Evolutionary conservation across 2,113 vertebrate species (phyloP).

Genomic region (Phalacrocorax pelagicus): DNA sequence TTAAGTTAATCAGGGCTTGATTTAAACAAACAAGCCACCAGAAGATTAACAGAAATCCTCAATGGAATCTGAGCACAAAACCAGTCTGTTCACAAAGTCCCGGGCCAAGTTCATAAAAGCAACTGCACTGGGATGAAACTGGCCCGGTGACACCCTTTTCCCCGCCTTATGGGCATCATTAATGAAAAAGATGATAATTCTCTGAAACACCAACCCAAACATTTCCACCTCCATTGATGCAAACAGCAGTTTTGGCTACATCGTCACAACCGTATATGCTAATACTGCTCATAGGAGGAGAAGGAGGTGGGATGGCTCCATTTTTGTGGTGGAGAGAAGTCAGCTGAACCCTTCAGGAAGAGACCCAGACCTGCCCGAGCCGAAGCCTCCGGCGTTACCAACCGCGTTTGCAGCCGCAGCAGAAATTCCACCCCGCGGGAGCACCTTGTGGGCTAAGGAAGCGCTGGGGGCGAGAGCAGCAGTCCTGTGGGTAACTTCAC

Average conservation of each 20-base stretch:
- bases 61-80: not conserved
- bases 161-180: not conserved
- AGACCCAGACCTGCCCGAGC: not conserved
- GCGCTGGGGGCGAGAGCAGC: not conserved
- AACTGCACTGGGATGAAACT: not conserved
- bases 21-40: slow-evolving; percentile 35
- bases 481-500: not conserved
- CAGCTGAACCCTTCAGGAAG: not conserved
- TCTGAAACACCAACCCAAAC: not conserved
- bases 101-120: not conserved
- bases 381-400: accelerated
- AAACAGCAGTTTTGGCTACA: not conserved
- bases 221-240: not conserved
- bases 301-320: not conserved
- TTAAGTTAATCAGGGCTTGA: slow-evolving; percentile 48
- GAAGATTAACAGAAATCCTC: slow-evolving; percentile 27
- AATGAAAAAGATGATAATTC: not conserved
- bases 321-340: not conserved
- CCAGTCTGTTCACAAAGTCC: not conserved
- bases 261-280: accelerated
- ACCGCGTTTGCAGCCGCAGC: not conserved
- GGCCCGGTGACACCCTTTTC: not conserved
- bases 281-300: not conserved
- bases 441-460: accelerated
- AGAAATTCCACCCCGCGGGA: not conserved